These are phyloP conservation scores for Echinops telfairi DNA, from an alignment of 2,113 vertebrate genomes.

Conservation along the genomic window DNA sequence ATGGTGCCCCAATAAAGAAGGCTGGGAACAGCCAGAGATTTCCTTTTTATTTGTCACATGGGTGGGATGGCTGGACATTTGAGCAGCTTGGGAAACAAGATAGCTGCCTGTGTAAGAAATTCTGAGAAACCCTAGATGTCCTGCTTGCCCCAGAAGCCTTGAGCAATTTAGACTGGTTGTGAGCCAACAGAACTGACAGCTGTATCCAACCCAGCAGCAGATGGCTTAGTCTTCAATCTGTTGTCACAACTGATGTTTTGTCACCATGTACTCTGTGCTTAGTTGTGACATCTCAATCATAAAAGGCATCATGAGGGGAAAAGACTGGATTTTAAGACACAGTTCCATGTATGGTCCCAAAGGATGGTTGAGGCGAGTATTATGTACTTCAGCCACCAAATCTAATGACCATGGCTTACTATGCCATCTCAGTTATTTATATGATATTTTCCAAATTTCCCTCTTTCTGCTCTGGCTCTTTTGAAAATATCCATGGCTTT, in stretches of 20 bases:
- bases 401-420: background rate
- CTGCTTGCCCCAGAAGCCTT: background rate
- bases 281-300: slow-evolving; percentile 54
- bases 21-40: background rate
- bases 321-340: slow-evolving; percentile 60
- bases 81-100: background rate
- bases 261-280: slow-evolving; percentile 17
- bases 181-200: background rate
- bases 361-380: background rate
- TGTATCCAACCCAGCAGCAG: slow-evolving; percentile 44
- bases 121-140: background rate
- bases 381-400: background rate
- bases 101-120: background rate
- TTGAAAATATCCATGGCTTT: background rate
- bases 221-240: slow-evolving; percentile 52
- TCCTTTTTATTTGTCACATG: slow-evolving; percentile 1
- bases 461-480: background rate
- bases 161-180: background rate
- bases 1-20: background rate
- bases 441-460: background rate
- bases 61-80: background rate
- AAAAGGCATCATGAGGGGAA: background rate
- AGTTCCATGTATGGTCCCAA: slow-evolving; percentile 25
- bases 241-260: slow-evolving; percentile 8
- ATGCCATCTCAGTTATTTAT: background rate